Evolutionary conservation across 2,113 vertebrate species (phyloP).

Genomic region (Bubo bubo): DNA sequence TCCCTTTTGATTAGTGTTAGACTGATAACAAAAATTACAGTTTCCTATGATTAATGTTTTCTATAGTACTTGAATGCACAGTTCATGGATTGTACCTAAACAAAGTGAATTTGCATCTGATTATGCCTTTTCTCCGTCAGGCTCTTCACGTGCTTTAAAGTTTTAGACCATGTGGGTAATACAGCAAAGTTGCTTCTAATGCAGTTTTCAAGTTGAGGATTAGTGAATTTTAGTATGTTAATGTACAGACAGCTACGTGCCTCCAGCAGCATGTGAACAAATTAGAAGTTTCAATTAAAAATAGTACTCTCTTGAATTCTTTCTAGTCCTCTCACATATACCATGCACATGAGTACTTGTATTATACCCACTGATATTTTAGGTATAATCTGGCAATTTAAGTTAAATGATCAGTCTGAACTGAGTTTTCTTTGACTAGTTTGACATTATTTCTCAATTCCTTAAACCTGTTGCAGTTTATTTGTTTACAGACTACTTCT

Average conservation of each 20-base stretch:
- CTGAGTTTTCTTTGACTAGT: background rate
- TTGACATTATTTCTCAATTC: background rate
- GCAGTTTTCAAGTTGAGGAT: background rate
- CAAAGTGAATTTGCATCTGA: slow-evolving; percentile 81
- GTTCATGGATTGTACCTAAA: slow-evolving; percentile 72
- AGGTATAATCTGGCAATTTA: background rate
- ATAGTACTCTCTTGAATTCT: background rate
- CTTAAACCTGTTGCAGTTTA: slow-evolving; percentile 25
- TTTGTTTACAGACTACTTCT: background rate
- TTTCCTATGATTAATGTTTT: slow-evolving; percentile 85
- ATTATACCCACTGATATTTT: background rate
- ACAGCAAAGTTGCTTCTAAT: slow-evolving; percentile 8
- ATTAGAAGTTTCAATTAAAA: background rate
- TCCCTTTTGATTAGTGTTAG: slow-evolving; percentile 94
- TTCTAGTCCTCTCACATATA: background rate
- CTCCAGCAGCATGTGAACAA: background rate
- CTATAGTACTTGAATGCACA: slow-evolving; percentile 66
- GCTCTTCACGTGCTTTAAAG: slow-evolving; percentile 10
- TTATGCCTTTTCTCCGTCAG: slow-evolving; percentile 46
- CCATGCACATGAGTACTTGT: background rate
- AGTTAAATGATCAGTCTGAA: background rate
- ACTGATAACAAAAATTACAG: slow-evolving; percentile 92
- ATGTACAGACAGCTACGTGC: background rate
- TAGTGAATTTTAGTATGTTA: background rate
- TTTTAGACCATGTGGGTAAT: slow-evolving; percentile 17